Evolutionary conservation across 1,140 invertebrate genomes (phyloP).

Genomic region (Apis dorsata): DNA sequence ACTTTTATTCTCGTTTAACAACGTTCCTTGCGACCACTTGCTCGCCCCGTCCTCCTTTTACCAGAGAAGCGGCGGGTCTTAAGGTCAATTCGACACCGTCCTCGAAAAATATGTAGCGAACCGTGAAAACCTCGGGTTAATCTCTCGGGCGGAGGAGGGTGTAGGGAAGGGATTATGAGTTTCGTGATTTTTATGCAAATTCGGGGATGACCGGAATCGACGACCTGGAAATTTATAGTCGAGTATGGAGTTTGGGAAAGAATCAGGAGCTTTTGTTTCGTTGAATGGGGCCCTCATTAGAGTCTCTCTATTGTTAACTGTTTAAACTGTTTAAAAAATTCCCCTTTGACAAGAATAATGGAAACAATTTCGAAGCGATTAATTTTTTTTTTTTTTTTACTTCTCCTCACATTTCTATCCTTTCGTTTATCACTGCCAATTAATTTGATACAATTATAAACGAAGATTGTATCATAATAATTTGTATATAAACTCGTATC

Average conservation of each 20-base stretch:
- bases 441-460: no score
- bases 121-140: neutral
- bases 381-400: no score
- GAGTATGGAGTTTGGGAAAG: neutral
- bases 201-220: neutral
- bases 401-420: no score
- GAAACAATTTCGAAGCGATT: no score
- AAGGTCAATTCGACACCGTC: slow-evolving; percentile 20
- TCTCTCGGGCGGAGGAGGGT: neutral
- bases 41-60: slow-evolving; percentile 27
- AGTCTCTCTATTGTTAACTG: no score
- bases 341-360: no score
- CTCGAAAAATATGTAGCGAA: slow-evolving; percentile 19
- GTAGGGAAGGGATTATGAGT: neutral
- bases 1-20: slow-evolving; percentile 14
- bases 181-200: neutral
- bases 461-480: no score
- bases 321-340: no score
- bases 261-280: neutral
- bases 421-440: no score
- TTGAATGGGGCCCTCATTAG: no score
- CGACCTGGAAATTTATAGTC: neutral
- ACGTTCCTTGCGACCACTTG: slow-evolving; percentile 1
- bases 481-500: no score
- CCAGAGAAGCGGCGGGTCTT: neutral